phyloP scores from a whole-genome alignment of 2,797 vertebrate species.

The Aulostomus chinensis region DNA sequence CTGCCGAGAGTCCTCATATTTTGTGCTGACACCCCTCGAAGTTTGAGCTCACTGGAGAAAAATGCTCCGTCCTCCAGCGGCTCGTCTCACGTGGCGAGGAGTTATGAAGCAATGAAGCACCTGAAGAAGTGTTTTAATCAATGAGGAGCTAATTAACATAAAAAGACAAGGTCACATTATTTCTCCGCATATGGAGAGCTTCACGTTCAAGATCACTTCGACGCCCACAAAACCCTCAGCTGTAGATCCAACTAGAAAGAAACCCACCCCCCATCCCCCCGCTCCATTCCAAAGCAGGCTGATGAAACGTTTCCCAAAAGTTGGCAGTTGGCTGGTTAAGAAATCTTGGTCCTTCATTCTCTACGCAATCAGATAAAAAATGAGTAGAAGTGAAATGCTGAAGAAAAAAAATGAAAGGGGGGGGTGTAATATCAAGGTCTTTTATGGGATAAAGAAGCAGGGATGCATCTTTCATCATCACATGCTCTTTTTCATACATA shows the following conservation, averaged over 20 bases:
- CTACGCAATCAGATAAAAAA: slow-evolving; percentile 40
- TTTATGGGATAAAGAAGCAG: slow-evolving; percentile 36
- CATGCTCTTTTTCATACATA: too few relatives aligned
- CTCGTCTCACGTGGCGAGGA: slow-evolving; percentile 7
- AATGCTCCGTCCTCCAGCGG: slow-evolving; percentile 6
- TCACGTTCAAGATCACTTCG: too few relatives aligned
- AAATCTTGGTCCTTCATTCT: slow-evolving; percentile 6
- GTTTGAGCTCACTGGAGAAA: slow-evolving; percentile 25
- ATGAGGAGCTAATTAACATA: slow-evolving; percentile 20
- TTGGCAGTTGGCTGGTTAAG: slow-evolving; percentile 31
- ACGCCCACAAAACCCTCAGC: too few relatives aligned
- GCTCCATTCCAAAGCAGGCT: slow-evolving; percentile 30
- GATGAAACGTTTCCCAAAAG: slow-evolving; percentile 66
- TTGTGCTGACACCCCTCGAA: slow-evolving; percentile 16
- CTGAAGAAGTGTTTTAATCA: slow-evolving; percentile 48
- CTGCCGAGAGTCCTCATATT: slow-evolving; percentile 23
- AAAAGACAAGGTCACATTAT: slow-evolving; percentile 11
- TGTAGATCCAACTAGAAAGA: too few relatives aligned
- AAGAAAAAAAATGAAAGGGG: slow-evolving; percentile 32
- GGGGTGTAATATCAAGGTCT: slow-evolving; percentile 25
- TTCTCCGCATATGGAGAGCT: too few relatives aligned
- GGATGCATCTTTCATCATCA: slow-evolving; percentile 48
- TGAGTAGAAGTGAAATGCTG: slow-evolving; percentile 15
- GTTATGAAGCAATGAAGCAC: slow-evolving; percentile 54
- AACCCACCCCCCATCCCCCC: neutral